Evolutionary conservation across 2,113 vertebrate genomes (phyloP), one percentile per base, ranked within the genome.

Genomic region (Ardeotis arabs): DNA sequence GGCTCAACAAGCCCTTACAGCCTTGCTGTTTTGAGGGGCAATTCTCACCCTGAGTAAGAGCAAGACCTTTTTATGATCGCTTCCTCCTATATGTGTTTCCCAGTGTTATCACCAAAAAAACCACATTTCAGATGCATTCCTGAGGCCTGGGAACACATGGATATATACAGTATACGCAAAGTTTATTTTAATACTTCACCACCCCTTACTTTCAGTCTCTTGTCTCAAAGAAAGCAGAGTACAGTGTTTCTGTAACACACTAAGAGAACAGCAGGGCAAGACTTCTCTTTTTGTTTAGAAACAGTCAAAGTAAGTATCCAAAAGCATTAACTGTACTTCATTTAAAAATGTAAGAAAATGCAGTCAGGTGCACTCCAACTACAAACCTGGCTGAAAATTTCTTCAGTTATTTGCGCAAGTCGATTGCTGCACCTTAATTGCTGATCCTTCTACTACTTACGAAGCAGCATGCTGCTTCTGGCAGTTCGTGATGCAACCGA

Each of bases 321-420:
- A 58, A 62, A 39, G 3, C 11, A 62, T 13, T 35, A 59, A 29
- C 14, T 41, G 2, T 14, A 56, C 6, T 64, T 24, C 5, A 44
- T 59, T 77, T 56, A 9, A 52, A 82, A 45, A 60, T 0, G 0
- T 2, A 59, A 17, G 3, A 5, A 37, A 41, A 5, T 10, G 7
- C 12, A 33, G 6, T 11, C 1, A 64, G 33, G 0, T 14, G 8
- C 7, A 58, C 6, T 33, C 8, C 0, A 29, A 4, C 35, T 59
- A 63, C 44, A 80, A 14, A 47, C 31, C 21, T 27, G 6, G 2
- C 16, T 84, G 23, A 56, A 52, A 85, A 41, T 6, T 21, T 56
- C 18, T 25, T 64, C 37, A 23, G 10, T 7, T 4, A 60, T 74
- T 59, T 73, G 17, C 25, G 7, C 2, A 50, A 50, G 19, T 8